Conservation (phyloP, 2,113 vertebrate genomes). For the Spheniscus mendiculus region DNA sequence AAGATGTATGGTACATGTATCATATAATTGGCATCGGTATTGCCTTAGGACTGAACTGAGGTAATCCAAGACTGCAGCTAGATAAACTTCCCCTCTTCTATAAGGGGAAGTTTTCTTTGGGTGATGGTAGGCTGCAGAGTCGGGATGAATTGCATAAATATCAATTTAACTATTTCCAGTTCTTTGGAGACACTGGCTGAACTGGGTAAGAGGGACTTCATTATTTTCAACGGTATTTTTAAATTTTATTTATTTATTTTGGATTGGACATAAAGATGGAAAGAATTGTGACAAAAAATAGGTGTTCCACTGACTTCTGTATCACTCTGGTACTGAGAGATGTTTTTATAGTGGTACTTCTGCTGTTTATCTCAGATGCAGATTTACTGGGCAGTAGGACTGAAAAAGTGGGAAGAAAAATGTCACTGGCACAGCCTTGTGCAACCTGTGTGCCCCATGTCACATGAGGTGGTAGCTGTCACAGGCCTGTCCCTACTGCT, state of each 20-base stretch:
- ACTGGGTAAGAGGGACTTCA: not conserved
- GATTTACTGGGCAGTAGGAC: not conserved
- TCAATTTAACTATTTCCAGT: not conserved
- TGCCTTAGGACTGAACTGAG: not conserved
- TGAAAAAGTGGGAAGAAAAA: not conserved
- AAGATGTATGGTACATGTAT: not conserved
- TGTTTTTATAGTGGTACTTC: not conserved
- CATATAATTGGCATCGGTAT: conserved; percentile 16
- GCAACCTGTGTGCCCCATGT: not conserved
- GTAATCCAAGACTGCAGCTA: conserved; percentile 11
- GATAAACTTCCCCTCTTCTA: conserved; percentile 6
- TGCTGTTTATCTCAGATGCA: not conserved
- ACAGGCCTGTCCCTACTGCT: not conserved
- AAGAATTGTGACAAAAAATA: not conserved
- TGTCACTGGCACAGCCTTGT: not conserved
- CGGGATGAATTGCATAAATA: not conserved
- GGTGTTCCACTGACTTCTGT: not conserved
- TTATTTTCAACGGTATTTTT: not conserved
- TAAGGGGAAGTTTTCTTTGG: not conserved
- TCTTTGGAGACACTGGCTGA: not conserved
- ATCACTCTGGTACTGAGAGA: not conserved
- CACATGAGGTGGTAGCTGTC: not conserved
- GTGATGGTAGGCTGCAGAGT: not conserved
- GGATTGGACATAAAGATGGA: not conserved
- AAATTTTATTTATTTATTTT: not conserved